Conservation (phyloP, 2,113 vertebrate species). For the Dipodomys stephensi region DNA sequence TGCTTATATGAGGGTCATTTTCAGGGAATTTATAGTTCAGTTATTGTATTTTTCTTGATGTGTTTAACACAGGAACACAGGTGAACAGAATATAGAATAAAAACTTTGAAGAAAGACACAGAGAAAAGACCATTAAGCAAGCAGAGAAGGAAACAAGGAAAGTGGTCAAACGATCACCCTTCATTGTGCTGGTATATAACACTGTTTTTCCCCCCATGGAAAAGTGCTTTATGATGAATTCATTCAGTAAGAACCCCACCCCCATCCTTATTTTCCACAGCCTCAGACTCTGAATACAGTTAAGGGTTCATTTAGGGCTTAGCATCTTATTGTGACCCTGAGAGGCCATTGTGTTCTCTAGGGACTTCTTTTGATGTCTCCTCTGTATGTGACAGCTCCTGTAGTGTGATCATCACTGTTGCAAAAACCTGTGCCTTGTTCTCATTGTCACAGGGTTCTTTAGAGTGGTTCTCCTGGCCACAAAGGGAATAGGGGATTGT, state of each 20-base stretch:
- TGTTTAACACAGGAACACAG: not conserved
- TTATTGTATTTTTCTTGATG: conserved; percentile 46
- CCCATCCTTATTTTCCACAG: not conserved
- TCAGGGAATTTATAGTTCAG: conserved; percentile 41
- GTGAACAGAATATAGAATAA: not conserved
- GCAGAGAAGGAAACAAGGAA: not conserved
- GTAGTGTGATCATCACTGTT: conserved; percentile 58
- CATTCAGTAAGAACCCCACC: not conserved
- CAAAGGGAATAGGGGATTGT: not conserved
- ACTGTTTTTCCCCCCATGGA: not conserved
- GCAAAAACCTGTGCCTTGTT: conserved; percentile 51
- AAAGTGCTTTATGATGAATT: conserved; percentile 51
- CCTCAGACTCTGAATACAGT: not conserved
- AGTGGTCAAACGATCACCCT: not conserved
- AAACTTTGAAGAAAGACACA: conserved; percentile 53
- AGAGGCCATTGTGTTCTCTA: not conserved
- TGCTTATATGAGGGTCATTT: conserved; percentile 21
- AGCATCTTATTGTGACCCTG: conserved; percentile 14
- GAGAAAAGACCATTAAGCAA: conserved; percentile 30
- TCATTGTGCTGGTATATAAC: not conserved
- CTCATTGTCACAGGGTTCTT: conserved; percentile 54
- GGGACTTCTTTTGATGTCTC: not conserved
- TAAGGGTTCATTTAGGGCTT: conserved; percentile 26
- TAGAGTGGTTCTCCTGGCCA: conserved; percentile 2
- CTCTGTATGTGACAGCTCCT: conserved; percentile 39